Evolutionary conservation across 2,888 invertebrate genomes (phyloP), one percentile per base, ranked within the genome.

Genomic region (Amblyteles armatorius): DNA sequence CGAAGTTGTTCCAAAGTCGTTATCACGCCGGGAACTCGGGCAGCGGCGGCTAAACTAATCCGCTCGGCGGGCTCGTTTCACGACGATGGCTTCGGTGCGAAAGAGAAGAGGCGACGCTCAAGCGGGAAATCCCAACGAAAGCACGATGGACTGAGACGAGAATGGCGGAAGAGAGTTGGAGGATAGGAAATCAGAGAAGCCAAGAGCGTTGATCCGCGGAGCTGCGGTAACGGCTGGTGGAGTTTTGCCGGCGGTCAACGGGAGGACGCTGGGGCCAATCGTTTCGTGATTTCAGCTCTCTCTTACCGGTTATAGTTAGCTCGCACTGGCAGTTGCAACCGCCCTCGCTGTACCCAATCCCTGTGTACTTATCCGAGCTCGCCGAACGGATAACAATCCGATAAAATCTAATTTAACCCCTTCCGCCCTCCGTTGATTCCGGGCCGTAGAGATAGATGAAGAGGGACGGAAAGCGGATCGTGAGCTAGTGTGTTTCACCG

Each of bases 361-460:
- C 60, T 78, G 73, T 71, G 67, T 85, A 85, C 85, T 85, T 85
- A 90, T 89, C 87, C 82, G 82, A 67, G 84, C 87, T 86, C 86
- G 87, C 85, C 22, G 57, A 57, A 57, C 57, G 26, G 90, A 90
- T 91, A 91, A 91, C 91, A 89, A 90, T 91, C 90, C 91, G 89
- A 91, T 91, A 91, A 91, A 91, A 91, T 91, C 91, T 91, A 91
- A 91, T 91, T 91, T 91, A 91, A 90, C 90, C 91, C 83, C 81
- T 82, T 79, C 71, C 60, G 13, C 5, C 33, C 29, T n/a, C 33
- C 29, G 4, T 6, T 29, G 48, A 29, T 50, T 44, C 22, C 22
- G 19, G 72, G 52, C 16, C 52, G 33, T 33, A 29, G 63, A 33
- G 3, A 63, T 33, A n/a, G 26, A 63, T 33, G 16, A 5, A 33